Evolutionary conservation across 2,888 invertebrate genomes (phyloP), one percentile per base, ranked within the genome.

Genomic region (Liopterus haemorrhoidalis): DNA sequence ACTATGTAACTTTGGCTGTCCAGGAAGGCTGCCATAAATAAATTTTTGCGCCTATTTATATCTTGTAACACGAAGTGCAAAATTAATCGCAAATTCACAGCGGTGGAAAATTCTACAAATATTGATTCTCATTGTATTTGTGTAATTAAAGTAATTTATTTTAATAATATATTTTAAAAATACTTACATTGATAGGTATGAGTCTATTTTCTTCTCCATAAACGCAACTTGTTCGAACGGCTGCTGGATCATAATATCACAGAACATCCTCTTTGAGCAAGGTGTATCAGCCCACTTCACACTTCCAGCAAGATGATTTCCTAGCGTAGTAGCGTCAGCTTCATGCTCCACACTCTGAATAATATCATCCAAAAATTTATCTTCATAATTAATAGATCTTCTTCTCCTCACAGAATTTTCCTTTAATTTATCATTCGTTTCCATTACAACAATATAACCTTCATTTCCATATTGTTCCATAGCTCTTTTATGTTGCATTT

Each of bases 171-270:
- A n/a, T n/a, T n/a, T n/a, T 9, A 12, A 22, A 22, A 32, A 30
- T 33, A 81, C 84, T 85, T 70, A 87, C 86, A 79, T 73, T 63
- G 76, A 74, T 41, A 85, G 67, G 58, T 85, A 71, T 36, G 79
- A 76, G 58, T 79, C 78, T 81, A 86, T 85, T 64, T 82, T 83
- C 70, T 86, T 86, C 69, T 86, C 85, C 85, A 85, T 85, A 30
- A 81, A 70, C 52, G 79, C 74, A 49, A 81, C 69, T 19, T 83
- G 80, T 60, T 86, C 85, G 2, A 78, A 74, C 38, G 78, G 70
- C 56, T 84, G 82, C 46, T 76, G 72, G 27, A 81, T 69, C 73
- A 87, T 79, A 30, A 82, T 80, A 58, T 82, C 80, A 65, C 87
- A 87, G 67, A 86, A 85, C 52, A 85, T 75, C 57, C 74, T 76